Evolutionary conservation across 2,113 vertebrate species (phyloP), one percentile per base, ranked within the genome.

Genomic region (Cariama cristata): DNA sequence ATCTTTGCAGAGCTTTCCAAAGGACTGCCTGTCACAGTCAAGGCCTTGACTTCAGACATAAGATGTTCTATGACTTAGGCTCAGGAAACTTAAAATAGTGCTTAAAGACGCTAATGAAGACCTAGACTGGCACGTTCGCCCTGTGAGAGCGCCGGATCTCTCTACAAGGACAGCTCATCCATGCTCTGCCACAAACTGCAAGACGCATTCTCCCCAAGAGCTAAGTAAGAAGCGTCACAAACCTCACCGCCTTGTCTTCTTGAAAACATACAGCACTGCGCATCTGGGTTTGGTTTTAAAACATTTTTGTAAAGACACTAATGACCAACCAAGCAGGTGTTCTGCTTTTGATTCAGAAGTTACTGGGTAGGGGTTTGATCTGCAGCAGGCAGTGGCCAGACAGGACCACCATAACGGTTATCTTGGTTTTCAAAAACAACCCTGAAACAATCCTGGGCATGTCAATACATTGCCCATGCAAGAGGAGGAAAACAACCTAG

Each of bases 1-100:
- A 92, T 81, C 83, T 93, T 6, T 73, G 73, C 86, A 26, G 35
- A 49, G 74, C 88, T 93, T 60, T 76, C 93, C 75, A 90, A 87
- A 73, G 71, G 33, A 19, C 73, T 60, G 84, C 40, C 86, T 35
- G 15, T 14, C 91, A 89, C 67, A 28, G 68, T 35, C 93, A 69
- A 86, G 71, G 79, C 79, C 75, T 73, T 77, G 59, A 77, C 82
- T 88, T 67, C 67, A 32, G 24, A 35, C 42, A 9, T 23, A 33
- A 88, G n/a, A 60, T 40, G 53, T 50, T 66, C 74, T 72, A 21
- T 9, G 49, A 79, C 49, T 60, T 42, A 26, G 16, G 53, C 66
- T 96, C 83, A 86, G 94, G 38, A 86, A 91, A 67, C 62, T 33
- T 77, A 23, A 92, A 91, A 40, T 11, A 75, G 44, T 23, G 52